Evolutionary conservation across 2,113 vertebrate species (phyloP).

Genomic region (Pongo pygmaeus): DNA sequence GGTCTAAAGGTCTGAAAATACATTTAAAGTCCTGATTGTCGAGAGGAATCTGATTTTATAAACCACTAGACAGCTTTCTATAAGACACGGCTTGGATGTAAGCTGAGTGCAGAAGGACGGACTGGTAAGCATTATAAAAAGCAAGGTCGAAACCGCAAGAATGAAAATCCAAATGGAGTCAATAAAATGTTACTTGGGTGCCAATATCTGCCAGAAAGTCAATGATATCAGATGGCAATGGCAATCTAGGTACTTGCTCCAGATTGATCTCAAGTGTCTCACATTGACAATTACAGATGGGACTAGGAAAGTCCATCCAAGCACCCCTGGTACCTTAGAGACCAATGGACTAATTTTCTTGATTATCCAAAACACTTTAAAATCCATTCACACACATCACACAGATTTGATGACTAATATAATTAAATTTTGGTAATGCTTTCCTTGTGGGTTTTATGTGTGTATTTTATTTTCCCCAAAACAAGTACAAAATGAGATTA

Average conservation of each 20-base stretch:
- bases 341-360: not conserved
- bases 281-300: not conserved
- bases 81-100: slow-evolving; percentile 53
- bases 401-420: slow-evolving; percentile 3
- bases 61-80: slow-evolving; percentile 66
- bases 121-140: slow-evolving; percentile 70
- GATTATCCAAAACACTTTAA: slow-evolving; percentile 31
- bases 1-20: not conserved
- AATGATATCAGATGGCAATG: slow-evolving; percentile 45
- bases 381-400: slow-evolving; percentile 22
- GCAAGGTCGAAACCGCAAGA: slow-evolving; percentile 75
- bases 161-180: slow-evolving; percentile 76
- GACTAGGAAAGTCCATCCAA: slow-evolving; percentile 37
- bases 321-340: not conserved
- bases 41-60: slow-evolving; percentile 72
- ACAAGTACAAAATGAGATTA: slow-evolving; percentile 19
- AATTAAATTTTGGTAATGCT: slow-evolving; percentile 38
- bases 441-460: not conserved
- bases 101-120: slow-evolving; percentile 57
- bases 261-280: slow-evolving; percentile 45
- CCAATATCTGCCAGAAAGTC: slow-evolving; percentile 63
- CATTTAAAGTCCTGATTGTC: slow-evolving; percentile 36
- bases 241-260: not conserved
- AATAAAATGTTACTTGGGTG: slow-evolving; percentile 67
- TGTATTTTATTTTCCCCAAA: not conserved